A percentile compares a stretch with the other conserved stretches of the same genome.
These are phyloP conservation scores for Acridotheres tristis DNA, from an alignment of 2,797 vertebrate species.

Conservation along the genomic window DNA sequence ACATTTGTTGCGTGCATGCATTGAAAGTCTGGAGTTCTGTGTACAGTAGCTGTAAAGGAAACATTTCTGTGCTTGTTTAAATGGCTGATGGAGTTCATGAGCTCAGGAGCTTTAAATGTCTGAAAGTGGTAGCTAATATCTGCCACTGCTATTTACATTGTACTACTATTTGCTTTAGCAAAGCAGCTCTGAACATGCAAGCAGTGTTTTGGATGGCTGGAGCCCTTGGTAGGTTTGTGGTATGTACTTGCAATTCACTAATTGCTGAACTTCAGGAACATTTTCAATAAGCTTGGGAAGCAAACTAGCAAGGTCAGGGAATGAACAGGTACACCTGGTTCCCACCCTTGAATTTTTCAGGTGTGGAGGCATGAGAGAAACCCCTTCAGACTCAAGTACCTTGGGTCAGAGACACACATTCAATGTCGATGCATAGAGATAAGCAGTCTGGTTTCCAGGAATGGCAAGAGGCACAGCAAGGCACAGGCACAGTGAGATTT, in stretches of 20 bases:
- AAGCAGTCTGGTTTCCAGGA: not conserved
- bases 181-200: not conserved
- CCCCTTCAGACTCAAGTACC: not conserved
- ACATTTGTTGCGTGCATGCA: not conserved
- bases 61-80: not conserved
- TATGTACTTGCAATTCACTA: not conserved
- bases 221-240: not conserved
- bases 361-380: not conserved
- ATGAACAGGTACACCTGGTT: not conserved
- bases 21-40: not conserved
- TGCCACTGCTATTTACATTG: not conserved
- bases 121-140: not conserved
- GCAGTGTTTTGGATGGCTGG: not conserved
- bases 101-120: not conserved
- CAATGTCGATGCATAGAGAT: accelerated
- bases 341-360: not conserved
- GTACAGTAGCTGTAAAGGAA: not conserved
- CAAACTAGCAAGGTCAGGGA: not conserved
- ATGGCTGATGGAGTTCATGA: not conserved
- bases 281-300: not conserved
- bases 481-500: not conserved
- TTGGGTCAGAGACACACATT: not conserved
- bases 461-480: not conserved
- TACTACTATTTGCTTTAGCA: not conserved
- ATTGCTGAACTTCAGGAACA: not conserved